phyloP scores from a whole-genome alignment of 2,797 vertebrate genomes.

The Aeoliscus strigatus region DNA sequence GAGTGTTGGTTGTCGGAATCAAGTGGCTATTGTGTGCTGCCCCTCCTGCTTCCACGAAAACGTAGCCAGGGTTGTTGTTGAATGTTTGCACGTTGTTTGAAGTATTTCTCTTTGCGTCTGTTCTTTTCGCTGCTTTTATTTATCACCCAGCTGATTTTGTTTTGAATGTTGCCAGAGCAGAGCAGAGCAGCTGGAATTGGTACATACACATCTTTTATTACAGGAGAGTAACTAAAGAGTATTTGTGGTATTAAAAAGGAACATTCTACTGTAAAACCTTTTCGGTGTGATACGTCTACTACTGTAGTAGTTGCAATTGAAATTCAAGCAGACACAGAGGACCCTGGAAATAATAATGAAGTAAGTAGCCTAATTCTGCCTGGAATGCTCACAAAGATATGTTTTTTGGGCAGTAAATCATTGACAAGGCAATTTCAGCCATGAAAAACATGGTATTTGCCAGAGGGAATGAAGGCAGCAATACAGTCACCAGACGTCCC shows the following conservation, averaged over 20 bases:
- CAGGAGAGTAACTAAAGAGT: not conserved
- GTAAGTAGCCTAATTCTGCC: constrained; percentile 10
- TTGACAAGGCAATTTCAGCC: constrained; percentile 22
- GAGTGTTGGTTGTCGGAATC: too few species aligned
- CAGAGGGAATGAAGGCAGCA: constrained; percentile 18
- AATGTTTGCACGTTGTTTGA: too few species aligned
- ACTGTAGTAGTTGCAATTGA: constrained; percentile 3
- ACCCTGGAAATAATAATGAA: constrained; percentile 17
- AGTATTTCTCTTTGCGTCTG: too few species aligned
- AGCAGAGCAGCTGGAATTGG: constrained; percentile 17
- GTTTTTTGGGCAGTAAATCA: constrained; percentile 25
- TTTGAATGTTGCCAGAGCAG: constrained; percentile 7
- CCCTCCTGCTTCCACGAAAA: too few species aligned
- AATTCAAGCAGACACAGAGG: constrained; percentile 21
- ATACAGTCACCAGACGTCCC: constrained; percentile 28
- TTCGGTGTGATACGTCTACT: too few species aligned
- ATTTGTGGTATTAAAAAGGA: too few species aligned
- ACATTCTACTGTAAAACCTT: too few species aligned
- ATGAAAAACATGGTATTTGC: constrained; percentile 19
- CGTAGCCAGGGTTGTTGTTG: too few species aligned
- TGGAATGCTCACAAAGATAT: constrained; percentile 27
- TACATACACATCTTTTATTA: constrained; percentile 9
- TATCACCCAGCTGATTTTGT: too few species aligned
- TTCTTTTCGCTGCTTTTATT: too few species aligned
- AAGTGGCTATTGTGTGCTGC: too few species aligned